Base-by-base conservation (phyloP, 1,140 invertebrate species). In the Brachionus manjavacas region DNA sequence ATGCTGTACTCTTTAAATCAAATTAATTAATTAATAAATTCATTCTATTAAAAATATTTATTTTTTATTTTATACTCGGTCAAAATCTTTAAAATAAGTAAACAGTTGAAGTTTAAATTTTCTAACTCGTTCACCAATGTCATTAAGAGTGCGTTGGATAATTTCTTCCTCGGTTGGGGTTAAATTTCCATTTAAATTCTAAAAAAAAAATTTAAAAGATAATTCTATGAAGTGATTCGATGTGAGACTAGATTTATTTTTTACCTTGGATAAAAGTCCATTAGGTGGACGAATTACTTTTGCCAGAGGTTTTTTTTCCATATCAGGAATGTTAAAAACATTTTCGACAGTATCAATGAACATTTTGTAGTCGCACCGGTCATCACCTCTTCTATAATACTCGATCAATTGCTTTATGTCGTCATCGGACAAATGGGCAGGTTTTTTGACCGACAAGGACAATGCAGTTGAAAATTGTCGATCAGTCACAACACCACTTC, bases 281-380 rank as follows among this genome's bases (percentile, higher is more conserved):
- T 83, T 85, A 23, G 85, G 81, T 78, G 89, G 89, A 72, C 88
- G 85, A 1, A 86, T 74, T 70, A 88, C 87, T 84, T 85, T 86
- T 28, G 88, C 86, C 46, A 88, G 86, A 84, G 89, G 89, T 81
- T 89, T 90, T 85, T 89, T 89, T 78, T 89, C 89, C 49, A 90
- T 85, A 76, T 90, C 86, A 66, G 88, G 88, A 68, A 88, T 86
- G 68, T 88, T 90, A 81, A 90, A 90, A 55, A 88, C 88, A 87
- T 90, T 89, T 86, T 90, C 89, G 86, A 90, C 87, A 66, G 87
- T 87, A 78, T 89, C 88, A 86, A 88, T 88, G 85, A 90, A 90
- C 79, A 89, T 88, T 72, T 88, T 88, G 85, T 89, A 90, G 60
- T 87, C 84, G 2, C 89, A 87, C 43, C 88, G 81, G 4, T 88